Evolutionary conservation across 2,888 invertebrate genomes (phyloP), one percentile per base, ranked within the genome.

Genomic region (Ypsolopha scabrella): DNA sequence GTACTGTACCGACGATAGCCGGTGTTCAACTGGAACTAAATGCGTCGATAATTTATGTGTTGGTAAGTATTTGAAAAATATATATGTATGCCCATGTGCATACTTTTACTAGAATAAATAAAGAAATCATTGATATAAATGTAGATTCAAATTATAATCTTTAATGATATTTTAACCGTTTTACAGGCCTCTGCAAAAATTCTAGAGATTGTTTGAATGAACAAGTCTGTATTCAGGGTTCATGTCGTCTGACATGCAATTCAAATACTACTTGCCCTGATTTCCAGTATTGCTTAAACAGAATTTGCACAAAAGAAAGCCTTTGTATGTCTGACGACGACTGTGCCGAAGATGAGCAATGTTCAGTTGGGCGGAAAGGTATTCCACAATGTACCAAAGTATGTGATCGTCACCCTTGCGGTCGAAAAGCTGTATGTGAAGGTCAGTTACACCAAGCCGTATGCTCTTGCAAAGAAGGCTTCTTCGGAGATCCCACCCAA

Each of bases 191-290:
- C 13, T 96, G 96, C 66, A 89, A 91, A 59, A 93, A 91, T 60
- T 90, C 93, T 14, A 89, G 96, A 56, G 96, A 96, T 60, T 96
- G 96, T 67, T 91, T 96, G 51, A 89, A 90, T 11, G 94, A 95
- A 63, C 96, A 96, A 80, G 81, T 95, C 10, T 96, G 96, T 65
- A 92, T 96, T 54, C 92, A 94, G 72, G 92, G 91, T 9, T 90
- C 94, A n/a, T 96, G 96, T 67, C 92, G 94, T 65, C 90, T 94
- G 24, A 94, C 94, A 3, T 96, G 96, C 68, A 90, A 91, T 63
- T 87, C 90, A 8, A 95, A 96, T 67, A 79, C 88, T 2, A 93
- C 93, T 10, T 97, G 96, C 62, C 94, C 96, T 0, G 92, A 95
- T 56, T 93, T 92, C 68, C 95, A 95, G 68, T 94, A 90, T 66